These are phyloP conservation scores for Cynoglossus semilaevis DNA, from an alignment of 2,113 vertebrate species.

Conservation along the genomic window DNA sequence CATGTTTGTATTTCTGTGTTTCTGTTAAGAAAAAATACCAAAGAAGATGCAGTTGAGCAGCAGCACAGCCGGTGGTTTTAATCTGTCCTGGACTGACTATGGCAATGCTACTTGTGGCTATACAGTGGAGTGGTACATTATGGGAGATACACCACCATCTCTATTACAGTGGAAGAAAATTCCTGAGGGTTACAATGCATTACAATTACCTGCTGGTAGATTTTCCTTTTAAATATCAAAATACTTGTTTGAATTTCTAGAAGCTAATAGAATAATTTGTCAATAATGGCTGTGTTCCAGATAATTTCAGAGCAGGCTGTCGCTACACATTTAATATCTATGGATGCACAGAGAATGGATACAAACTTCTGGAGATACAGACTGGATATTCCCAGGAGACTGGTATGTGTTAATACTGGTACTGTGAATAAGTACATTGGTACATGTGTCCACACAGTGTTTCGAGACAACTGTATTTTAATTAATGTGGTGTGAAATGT, in stretches of 20 bases:
- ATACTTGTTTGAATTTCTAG: not conserved
- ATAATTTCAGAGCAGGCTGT: constrained; percentile 34
- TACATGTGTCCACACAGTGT: not conserved
- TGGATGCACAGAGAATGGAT: constrained; percentile 46
- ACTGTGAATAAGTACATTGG: not conserved
- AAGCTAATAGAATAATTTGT: not conserved
- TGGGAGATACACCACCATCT: constrained; percentile 21
- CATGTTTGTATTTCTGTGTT: not conserved
- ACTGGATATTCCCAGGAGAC: constrained; percentile 62
- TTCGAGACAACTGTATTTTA: too few relatives aligned
- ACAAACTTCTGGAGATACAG: constrained; percentile 53
- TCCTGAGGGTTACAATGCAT: constrained; percentile 34
- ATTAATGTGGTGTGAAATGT: too few relatives aligned
- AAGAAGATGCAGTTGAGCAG: constrained; percentile 25
- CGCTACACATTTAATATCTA: constrained; percentile 67
- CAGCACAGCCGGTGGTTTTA: constrained; percentile 29
- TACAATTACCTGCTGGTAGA: constrained; percentile 50
- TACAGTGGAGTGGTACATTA: constrained; percentile 63
- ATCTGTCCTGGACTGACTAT: constrained; percentile 46
- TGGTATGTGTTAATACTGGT: constrained; percentile 43
- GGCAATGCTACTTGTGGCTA: constrained; percentile 58
- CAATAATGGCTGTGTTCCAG: constrained; percentile 19
- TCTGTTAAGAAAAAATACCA: constrained; percentile 11
- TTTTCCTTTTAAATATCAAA: not conserved
- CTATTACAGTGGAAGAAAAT: constrained; percentile 55